Conservation (phyloP, 2,113 vertebrate species). For the Pavo muticus region DNA sequence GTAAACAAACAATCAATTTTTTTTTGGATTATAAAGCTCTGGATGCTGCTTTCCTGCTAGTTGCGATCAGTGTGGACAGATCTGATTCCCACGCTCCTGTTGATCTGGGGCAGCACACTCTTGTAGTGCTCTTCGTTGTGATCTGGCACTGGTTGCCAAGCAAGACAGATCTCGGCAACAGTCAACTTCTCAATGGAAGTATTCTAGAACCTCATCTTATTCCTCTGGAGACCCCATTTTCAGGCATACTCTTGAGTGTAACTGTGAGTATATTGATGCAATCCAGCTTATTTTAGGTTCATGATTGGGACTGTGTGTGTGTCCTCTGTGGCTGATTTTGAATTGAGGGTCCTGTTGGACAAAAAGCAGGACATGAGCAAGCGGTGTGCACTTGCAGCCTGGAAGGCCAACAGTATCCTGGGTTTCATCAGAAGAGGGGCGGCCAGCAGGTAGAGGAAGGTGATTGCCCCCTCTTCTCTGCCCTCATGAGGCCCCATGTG, state of each 20-base stretch:
- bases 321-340: background rate
- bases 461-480: no score
- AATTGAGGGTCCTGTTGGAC: no score
- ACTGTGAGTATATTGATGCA: background rate
- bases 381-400: no score
- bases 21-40: background rate
- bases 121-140: background rate
- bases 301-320: background rate
- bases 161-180: background rate
- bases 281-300: background rate
- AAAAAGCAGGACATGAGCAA: no score
- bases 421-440: no score
- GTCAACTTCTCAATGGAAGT: rapidly evolving
- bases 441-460: no score
- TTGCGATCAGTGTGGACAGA: background rate
- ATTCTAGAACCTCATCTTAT: background rate
- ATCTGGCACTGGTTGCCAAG: background rate
- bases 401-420: no score
- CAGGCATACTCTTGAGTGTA: background rate
- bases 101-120: background rate
- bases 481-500: no score
- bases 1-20: background rate
- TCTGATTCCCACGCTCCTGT: background rate
- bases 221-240: background rate
- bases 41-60: background rate